Base-by-base conservation (phyloP, 2,797 vertebrate genomes). In the Tragopan temminckii region DNA sequence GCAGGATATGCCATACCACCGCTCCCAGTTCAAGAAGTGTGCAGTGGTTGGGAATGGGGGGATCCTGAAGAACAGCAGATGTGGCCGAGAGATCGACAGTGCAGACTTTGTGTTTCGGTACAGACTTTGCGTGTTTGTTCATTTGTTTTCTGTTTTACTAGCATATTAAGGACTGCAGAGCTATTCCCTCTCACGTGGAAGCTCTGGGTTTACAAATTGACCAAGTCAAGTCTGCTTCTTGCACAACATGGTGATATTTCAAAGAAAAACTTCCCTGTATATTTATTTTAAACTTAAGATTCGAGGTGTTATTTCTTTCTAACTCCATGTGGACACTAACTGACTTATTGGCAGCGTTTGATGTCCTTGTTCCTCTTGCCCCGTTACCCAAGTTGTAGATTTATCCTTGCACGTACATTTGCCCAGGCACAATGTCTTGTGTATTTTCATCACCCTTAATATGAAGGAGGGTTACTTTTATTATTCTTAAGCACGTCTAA, bases 71-170 rank as follows among this genome's bases (percentile, higher is more conserved):
- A 99, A 99, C 98, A 99, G 98, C 97, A 98, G 98, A 94, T 99
- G 99, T 50, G 99, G 99, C 81, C 98, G 98, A 91, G 99, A 99
- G 95, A 99, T 99, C 18, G 98, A 99, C 96, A 98, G 98, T 0
- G 98, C 99, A 9, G 99, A 99, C 97, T 99, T 99, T 27, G 99
- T 99, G 78, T 99, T 99, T 94, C 98, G 99, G 99, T 99, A 98
- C 10, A 0, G 40, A 31, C 52, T 36, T 25, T 29, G 11, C 20
- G 27, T 29, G 24, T 38, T 48, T n/a, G 3, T 33, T n/a, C 31
- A 8, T 57, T 13, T 57, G 53, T 61, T 72, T 43, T 43, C 19
- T 14, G 13, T 57, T 75, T 40, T 46, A 23, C 5, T 38, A 24
- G 11, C 8, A 61, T 29, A 13, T 7, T 43, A 35, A 57, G 24